phyloP scores from a whole-genome alignment of 2,113 vertebrate genomes.

The Leuciscus idus region DNA sequence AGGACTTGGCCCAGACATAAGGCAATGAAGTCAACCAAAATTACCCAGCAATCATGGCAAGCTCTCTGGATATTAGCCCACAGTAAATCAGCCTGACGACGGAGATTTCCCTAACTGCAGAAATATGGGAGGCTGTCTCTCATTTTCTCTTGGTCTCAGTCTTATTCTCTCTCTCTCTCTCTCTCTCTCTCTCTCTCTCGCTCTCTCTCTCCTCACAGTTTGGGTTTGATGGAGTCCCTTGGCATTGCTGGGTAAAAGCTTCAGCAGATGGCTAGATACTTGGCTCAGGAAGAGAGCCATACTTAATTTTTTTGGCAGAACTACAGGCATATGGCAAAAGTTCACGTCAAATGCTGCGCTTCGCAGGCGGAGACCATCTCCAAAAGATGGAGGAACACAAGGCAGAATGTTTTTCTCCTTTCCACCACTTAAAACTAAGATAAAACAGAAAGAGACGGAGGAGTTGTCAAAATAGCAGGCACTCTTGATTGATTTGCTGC shows the following conservation, averaged over 20 bases:
- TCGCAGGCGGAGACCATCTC: conserved; percentile 62
- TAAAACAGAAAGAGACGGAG: conserved; percentile 62
- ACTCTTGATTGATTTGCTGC: conserved; percentile 58
- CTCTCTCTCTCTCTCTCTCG: neutral
- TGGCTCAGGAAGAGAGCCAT: conserved; percentile 74
- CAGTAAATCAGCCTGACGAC: conserved; percentile 67
- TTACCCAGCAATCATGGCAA: conserved; percentile 65
- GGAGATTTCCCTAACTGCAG: conserved; percentile 65
- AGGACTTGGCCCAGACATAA: conserved; percentile 26
- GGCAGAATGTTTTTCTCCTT: conserved; percentile 24
- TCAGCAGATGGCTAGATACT: conserved; percentile 79
- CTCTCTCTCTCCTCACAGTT: conserved; percentile 65
- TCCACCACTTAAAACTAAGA: conserved; percentile 13
- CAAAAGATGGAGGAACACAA: conserved; percentile 58
- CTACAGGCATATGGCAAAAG: conserved; percentile 75
- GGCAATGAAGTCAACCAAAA: conserved; percentile 65
- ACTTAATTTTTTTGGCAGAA: conserved; percentile 76
- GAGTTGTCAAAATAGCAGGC: conserved; percentile 65
- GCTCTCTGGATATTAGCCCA: conserved; percentile 60
- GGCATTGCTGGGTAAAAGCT: conserved; percentile 74
- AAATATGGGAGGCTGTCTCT: conserved; percentile 70
- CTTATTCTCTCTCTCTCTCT: conserved; percentile 9
- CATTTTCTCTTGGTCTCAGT: conserved; percentile 7
- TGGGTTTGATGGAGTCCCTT: conserved; percentile 74
- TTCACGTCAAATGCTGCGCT: conserved; percentile 73